These are phyloP conservation scores for Ceyx margarethae DNA, from an alignment of 2,113 vertebrate genomes.

Conservation along the genomic window DNA sequence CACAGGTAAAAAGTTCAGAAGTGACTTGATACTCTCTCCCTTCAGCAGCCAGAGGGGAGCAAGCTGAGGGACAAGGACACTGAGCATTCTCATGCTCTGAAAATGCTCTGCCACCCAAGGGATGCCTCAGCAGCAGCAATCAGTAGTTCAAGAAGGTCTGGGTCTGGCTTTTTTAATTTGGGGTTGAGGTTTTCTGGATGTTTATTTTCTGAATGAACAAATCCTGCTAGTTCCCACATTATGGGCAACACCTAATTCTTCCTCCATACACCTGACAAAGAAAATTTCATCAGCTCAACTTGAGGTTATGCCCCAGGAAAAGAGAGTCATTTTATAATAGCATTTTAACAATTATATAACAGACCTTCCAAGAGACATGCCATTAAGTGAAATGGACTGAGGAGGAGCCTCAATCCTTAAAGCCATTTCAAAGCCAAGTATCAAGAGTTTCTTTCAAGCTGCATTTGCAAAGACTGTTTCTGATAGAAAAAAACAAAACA, in stretches of 20 bases:
- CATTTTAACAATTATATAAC: conserved; percentile 13
- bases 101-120: not conserved
- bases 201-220: not conserved
- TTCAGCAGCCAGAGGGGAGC: not conserved
- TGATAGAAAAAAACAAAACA: not conserved
- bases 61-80: not conserved
- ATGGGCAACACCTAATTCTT: not conserved
- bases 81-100: not conserved
- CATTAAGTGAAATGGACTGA: conserved; percentile 1
- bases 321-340: not conserved
- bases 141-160: not conserved
- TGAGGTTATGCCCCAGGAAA: not conserved
- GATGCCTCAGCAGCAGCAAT: not conserved
- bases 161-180: not conserved
- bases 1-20: not conserved
- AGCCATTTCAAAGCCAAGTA: conserved; percentile 17
- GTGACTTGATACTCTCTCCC: not conserved
- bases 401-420: not conserved
- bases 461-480: not conserved
- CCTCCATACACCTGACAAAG: not conserved
- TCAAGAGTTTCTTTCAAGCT: not conserved
- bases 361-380: not conserved
- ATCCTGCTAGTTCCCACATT: not conserved
- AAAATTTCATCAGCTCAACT: not conserved
- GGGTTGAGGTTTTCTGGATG: not conserved